These are phyloP conservation scores for Phrynocephalus forsythii DNA, from an alignment of 2,797 vertebrate species.

Conservation along the genomic window DNA sequence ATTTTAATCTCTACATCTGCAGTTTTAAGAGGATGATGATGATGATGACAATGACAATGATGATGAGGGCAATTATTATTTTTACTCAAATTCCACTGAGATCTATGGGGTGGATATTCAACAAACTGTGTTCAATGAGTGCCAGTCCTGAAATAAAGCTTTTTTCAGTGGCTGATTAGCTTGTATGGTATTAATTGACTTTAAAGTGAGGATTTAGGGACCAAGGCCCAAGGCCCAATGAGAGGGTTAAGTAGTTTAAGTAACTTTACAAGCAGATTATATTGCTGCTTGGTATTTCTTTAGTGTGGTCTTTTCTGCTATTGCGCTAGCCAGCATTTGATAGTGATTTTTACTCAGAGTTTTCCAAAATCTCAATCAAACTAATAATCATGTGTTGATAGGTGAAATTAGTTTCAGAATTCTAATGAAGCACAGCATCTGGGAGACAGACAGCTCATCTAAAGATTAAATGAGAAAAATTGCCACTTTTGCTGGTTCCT, in stretches of 20 bases:
- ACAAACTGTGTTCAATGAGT: not conserved
- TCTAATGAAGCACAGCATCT: slow-evolving; percentile 83
- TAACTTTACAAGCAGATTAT: slow-evolving; percentile 57
- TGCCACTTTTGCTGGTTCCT: slow-evolving; percentile 90
- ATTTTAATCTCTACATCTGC: no score
- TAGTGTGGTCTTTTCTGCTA: slow-evolving; percentile 11
- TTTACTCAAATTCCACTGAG: not conserved
- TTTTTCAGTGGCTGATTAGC: not conserved
- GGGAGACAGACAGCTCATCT: slow-evolving; percentile 88
- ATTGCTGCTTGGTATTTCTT: slow-evolving; percentile 54
- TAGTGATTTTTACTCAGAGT: slow-evolving; percentile 66
- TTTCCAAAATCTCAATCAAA: slow-evolving; percentile 72
- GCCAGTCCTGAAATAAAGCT: slow-evolving; percentile 8
- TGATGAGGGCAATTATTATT: no score
- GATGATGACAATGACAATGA: no score
- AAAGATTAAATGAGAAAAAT: slow-evolving; percentile 96
- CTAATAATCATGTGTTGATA: slow-evolving; percentile 84
- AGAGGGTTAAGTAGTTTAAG: slow-evolving; percentile 41
- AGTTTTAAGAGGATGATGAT: no score
- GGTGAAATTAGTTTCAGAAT: slow-evolving; percentile 83
- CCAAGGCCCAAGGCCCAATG: slow-evolving; percentile 33
- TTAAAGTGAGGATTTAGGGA: slow-evolving; percentile 36
- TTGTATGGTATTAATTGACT: slow-evolving; percentile 27
- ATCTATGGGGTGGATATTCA: not conserved
- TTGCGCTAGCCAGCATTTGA: slow-evolving; percentile 62